Evolutionary conservation across 2,888 invertebrate species (phyloP), one percentile per base, ranked within the genome.

Genomic region (Brachylomia viminalis): DNA sequence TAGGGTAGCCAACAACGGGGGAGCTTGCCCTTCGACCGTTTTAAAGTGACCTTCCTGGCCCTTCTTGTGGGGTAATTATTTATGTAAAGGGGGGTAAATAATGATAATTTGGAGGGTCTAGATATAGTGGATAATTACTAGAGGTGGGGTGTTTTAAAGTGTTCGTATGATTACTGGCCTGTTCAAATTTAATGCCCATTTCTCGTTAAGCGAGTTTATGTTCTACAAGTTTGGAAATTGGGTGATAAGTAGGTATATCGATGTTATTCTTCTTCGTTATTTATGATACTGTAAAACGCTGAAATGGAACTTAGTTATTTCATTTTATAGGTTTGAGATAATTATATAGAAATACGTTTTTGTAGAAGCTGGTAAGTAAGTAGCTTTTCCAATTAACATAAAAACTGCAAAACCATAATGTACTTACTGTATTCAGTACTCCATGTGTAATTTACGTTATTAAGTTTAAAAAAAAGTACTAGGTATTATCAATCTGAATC

Each of bases 111-210:
- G 65, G 79, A 75, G 80, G 94, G 74, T 93, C 94, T 88, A 77
- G 67, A 80, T 92, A 90, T 65, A 84, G 61, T 93, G 94, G 94
- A 87, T 87, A 79, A 81, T 88, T 89, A 88, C 88, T 91, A 89
- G 89, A 92, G 92, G 93, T 93, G 91, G 95, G 95, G 94, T 92
- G 92, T 94, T 95, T 95, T 93, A 94, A 95, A 95, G 95, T 95
- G 94, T 93, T 94, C 91, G 93, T 91, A 93, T 95, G 96, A 96
- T 96, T 95, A 95, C 94, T 91, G 93, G 93, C 90, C 92, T 94
- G 95, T 95, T 96, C 92, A 95, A 94, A 95, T 95, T 96, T 95
- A 95, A 95, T 95, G 93, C 93, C 84, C 86, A 89, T 92, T 93
- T 94, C 92, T 90, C 88, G 91, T 91, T 92, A 90, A 84, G 89